phyloP scores from a whole-genome alignment of 2,797 vertebrate genomes.

The Telmatherina bonti region DNA sequence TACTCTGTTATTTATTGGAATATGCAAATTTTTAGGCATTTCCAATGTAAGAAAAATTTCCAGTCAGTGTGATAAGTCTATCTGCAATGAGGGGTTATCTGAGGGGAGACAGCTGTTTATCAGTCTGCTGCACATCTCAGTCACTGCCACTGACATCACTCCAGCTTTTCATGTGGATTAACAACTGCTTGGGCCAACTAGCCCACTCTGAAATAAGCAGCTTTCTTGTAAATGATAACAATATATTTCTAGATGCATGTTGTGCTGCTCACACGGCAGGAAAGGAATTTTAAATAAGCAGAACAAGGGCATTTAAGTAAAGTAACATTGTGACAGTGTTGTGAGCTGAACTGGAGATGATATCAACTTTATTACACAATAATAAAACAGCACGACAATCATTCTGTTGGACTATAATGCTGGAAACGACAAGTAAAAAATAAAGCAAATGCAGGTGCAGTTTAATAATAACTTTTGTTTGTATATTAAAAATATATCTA shows the following conservation, averaged over 20 bases:
- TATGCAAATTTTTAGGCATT: background rate
- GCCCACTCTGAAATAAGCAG: slow-evolving; percentile 23
- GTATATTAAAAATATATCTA: too few species aligned
- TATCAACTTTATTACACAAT: background rate
- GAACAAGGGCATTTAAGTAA: background rate
- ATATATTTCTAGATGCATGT: background rate
- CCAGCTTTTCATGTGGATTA: slow-evolving; percentile 33
- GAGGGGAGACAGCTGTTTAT: slow-evolving; percentile 65
- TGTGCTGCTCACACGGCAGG: slow-evolving; percentile 1
- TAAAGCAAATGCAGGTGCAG: too few species aligned
- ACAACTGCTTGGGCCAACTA: slow-evolving; percentile 38
- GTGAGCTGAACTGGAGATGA: background rate
- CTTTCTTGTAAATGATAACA: slow-evolving; percentile 17
- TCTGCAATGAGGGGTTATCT: slow-evolving; percentile 54
- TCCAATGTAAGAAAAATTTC: background rate
- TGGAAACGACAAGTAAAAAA: too few species aligned
- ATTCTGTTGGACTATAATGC: too few species aligned
- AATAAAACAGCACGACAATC: too few species aligned
- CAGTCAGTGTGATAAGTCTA: slow-evolving; percentile 7
- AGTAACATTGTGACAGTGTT: background rate
- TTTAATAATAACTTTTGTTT: too few species aligned
- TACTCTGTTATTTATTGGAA: background rate
- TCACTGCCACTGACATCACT: slow-evolving; percentile 25
- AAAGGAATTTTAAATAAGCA: slow-evolving; percentile 2
- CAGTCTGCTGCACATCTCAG: slow-evolving; percentile 51